Conservation (phyloP, 2,797 vertebrate species). For the Melanotaenia boesemani region DNA sequence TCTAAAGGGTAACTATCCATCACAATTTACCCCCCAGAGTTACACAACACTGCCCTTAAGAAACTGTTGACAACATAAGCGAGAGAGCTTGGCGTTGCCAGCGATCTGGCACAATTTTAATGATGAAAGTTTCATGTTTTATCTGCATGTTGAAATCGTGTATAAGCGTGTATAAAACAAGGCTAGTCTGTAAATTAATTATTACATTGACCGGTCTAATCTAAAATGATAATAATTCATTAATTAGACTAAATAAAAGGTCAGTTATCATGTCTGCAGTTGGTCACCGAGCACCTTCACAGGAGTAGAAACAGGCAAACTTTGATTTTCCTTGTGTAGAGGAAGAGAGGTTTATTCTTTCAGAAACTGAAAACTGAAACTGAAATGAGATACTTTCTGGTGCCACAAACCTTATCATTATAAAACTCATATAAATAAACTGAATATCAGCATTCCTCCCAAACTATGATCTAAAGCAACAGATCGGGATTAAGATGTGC, state of each 20-base stretch:
- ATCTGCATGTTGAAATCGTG: no score
- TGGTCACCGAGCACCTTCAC: constrained; percentile 1
- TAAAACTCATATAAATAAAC: background rate
- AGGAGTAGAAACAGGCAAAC: background rate
- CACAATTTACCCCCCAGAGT: no score
- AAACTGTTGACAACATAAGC: no score
- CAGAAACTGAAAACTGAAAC: constrained; percentile 10
- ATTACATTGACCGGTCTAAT: no score
- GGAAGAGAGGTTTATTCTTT: constrained; percentile 19
- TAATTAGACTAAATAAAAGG: background rate
- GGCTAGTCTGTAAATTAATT: no score
- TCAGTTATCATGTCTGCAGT: background rate
- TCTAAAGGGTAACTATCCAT: no score
- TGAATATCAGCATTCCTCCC: background rate
- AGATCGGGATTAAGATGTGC: constrained; percentile 13
- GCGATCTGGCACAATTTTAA: no score
- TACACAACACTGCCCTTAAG: no score
- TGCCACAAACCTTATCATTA: background rate
- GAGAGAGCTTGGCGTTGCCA: no score
- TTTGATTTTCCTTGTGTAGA: constrained; percentile 21
- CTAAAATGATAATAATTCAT: no score
- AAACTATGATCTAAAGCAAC: constrained; percentile 7
- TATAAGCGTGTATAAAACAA: no score
- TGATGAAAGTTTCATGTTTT: no score
- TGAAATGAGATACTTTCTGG: background rate